These are phyloP conservation scores for Cheilosia vernalis DNA, from an alignment of 2,888 invertebrate species.

Conservation along the genomic window DNA sequence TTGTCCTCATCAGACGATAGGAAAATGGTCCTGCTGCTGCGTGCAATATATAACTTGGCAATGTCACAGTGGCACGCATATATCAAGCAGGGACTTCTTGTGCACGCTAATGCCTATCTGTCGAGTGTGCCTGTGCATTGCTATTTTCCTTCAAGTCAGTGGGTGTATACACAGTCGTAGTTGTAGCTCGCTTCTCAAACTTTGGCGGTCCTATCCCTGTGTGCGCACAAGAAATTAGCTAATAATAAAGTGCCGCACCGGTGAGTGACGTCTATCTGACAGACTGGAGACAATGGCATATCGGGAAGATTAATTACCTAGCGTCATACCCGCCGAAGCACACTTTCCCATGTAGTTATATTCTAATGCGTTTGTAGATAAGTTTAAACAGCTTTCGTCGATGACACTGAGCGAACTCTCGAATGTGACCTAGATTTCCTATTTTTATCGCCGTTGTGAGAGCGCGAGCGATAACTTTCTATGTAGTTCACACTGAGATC, in stretches of 20 bases:
- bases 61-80: slow-evolving; percentile 50
- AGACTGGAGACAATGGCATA: slow-evolving; percentile 47
- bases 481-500: slow-evolving; percentile 54
- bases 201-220: background rate
- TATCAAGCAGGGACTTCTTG: slow-evolving; percentile 25
- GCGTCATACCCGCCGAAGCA: slow-evolving; percentile 10
- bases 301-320: slow-evolving; percentile 63
- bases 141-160: background rate
- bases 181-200: slow-evolving; percentile 26
- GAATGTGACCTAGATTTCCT: slow-evolving; percentile 62
- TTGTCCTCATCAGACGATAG: slow-evolving; percentile 38
- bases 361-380: slow-evolving; percentile 34
- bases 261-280: slow-evolving; percentile 48
- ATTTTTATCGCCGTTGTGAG: slow-evolving; percentile 52
- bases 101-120: slow-evolving; percentile 7
- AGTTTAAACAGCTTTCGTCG: slow-evolving; percentile 10
- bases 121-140: background rate
- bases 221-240: slow-evolving; percentile 50
- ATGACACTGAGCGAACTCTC: slow-evolving; percentile 31
- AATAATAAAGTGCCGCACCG: slow-evolving; percentile 61
- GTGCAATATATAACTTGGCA: slow-evolving; percentile 44
- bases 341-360: background rate
- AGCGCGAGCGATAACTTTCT: slow-evolving; percentile 35
- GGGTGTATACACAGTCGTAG: background rate
- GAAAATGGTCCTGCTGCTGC: slow-evolving; percentile 51